Evolutionary conservation across 1,140 invertebrate genomes (phyloP).

Genomic region (Bombus waltoni): DNA sequence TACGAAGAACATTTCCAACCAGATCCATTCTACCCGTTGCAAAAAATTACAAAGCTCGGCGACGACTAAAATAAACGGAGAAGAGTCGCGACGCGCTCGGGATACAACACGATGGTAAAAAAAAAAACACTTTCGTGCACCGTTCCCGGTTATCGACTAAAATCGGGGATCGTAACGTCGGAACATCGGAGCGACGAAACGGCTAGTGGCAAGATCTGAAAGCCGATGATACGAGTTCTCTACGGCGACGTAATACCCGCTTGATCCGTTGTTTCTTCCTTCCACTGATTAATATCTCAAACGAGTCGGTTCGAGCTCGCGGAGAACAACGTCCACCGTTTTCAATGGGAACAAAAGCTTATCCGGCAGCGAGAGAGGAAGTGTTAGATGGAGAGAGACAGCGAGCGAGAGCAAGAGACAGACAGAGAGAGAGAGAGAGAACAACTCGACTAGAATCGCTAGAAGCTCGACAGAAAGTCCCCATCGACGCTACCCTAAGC

Average conservation of each 20-base stretch:
- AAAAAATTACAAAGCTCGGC: not conserved
- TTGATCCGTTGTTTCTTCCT: slow-evolving; percentile 52
- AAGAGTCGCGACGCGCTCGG: not conserved
- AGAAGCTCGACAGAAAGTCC: slow-evolving; percentile 43
- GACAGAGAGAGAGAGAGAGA: not conserved
- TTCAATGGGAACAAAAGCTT: slow-evolving; percentile 65
- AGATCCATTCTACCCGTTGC: not conserved
- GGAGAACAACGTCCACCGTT: slow-evolving; percentile 46
- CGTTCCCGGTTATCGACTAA: not conserved
- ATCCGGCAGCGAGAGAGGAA: slow-evolving; percentile 17
- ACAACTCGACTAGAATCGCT: not conserved
- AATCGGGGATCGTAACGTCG: not conserved
- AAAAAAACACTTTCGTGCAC: not conserved
- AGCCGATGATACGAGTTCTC: slow-evolving; percentile 10
- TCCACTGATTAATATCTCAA: slow-evolving; percentile 61
- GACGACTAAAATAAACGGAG: too few relatives aligned
- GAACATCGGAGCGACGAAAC: not conserved
- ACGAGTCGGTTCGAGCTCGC: slow-evolving; percentile 30
- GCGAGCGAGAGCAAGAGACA: not conserved
- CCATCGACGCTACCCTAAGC: not conserved
- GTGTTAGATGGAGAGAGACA: slow-evolving; percentile 1
- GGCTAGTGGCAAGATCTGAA: not conserved
- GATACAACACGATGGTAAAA: not conserved
- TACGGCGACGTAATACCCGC: slow-evolving; percentile 27
- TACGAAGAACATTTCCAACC: not conserved